Evolutionary conservation across 2,797 vertebrate genomes (phyloP), one percentile per base, ranked within the genome.

Genomic region (Phoeniculus purpureus): DNA sequence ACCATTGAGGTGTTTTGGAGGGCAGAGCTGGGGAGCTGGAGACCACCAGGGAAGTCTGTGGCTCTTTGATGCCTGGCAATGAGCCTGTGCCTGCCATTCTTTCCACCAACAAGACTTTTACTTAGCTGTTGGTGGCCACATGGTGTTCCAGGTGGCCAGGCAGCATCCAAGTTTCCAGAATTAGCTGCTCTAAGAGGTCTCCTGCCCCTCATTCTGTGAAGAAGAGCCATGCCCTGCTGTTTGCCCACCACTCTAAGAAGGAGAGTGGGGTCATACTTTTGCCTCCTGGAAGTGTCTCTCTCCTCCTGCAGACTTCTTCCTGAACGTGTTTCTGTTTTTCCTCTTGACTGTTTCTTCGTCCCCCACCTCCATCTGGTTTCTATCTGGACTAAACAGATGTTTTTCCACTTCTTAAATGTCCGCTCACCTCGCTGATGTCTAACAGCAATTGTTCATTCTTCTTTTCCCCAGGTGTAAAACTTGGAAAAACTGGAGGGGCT

Each of bases 351-450:
- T 88, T 87, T 88, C 75, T 82, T 43, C 64, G 61, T 85, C 64
- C 73, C 23, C 54, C 2, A 2, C 61, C 78, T 92, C 97, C 97
- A 98, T 97, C 97, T 97, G 97, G 97, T 97, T 97, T 97, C 96
- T 96, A 96, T 98, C 97, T 94, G 94, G 89, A 62, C 85, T 75
- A 85, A 97, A 94, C 97, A 97, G 97, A 97, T 98, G 97, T 94
- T 97, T 97, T 97, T 97, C 93, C 94, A 96, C 96, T 97, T 92
- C 93, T 97, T 94, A 96, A 96, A 76, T 93, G 95, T 93, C 93
- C 0, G 0, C 88, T 95, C 94, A 96, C 94, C 95, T 96, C 91
- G 1, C 75, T 0, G 9, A 89, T 81, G 88, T 87, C 70, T 89
- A 83, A 72, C 81, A 90, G 86, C 10, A 66, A 83, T 85, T 84